A percentile compares a stretch with the other conserved stretches of the same genome.
Conservation (phyloP, 1,140 invertebrate species). For the Mactra quadrangularis region DNA sequence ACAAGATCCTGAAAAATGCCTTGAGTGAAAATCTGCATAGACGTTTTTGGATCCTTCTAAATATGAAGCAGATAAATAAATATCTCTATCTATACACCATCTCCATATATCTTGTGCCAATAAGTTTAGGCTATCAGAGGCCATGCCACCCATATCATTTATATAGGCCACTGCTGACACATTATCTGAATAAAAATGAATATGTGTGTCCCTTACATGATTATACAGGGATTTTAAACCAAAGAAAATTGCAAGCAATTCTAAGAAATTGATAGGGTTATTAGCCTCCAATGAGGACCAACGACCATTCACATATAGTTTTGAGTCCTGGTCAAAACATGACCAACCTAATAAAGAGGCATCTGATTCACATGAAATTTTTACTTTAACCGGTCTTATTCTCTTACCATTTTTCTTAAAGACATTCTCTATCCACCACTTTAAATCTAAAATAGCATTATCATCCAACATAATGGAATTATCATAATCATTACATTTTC, state of each 20-base stretch:
- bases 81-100: slow-evolving; percentile 46
- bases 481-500: background rate
- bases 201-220: no score
- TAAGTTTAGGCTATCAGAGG: background rate
- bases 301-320: background rate
- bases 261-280: slow-evolving; percentile 17
- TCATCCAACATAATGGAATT: background rate
- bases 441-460: background rate
- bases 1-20: slow-evolving; percentile 19
- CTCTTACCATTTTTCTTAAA: slow-evolving; percentile 14
- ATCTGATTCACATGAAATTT: slow-evolving; percentile 1
- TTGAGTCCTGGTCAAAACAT: background rate
- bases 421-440: slow-evolving; percentile 26
- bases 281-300: slow-evolving; percentile 1
- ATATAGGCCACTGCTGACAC: slow-evolving; percentile 27
- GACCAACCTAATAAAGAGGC: slow-evolving; percentile 9
- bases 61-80: slow-evolving; percentile 33
- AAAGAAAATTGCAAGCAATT: slow-evolving; percentile 29
- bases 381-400: background rate
- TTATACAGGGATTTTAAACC: slow-evolving; percentile 38
- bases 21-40: slow-evolving; percentile 16
- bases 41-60: slow-evolving; percentile 19
- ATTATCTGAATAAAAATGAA: slow-evolving; percentile 45
- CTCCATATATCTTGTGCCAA: slow-evolving; percentile 44
- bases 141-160: slow-evolving; percentile 51